These are phyloP conservation scores for Acrocephalus scirpaceus DNA, from an alignment of 2,797 vertebrate species.

Conservation along the genomic window DNA sequence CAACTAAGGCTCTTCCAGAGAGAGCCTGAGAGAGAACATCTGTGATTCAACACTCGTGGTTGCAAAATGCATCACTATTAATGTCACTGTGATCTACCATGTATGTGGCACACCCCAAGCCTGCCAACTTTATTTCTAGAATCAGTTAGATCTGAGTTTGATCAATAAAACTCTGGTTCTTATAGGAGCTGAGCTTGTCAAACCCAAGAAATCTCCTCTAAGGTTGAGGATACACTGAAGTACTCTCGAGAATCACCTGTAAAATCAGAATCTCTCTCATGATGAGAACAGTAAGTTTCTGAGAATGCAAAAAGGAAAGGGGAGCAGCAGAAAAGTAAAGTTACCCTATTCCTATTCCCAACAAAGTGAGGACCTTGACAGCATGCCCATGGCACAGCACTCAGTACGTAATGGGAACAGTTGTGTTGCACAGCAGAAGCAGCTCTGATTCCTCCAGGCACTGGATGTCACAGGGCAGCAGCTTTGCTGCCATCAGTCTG, in stretches of 20 bases:
- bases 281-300: background rate
- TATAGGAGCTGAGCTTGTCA: background rate
- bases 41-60: background rate
- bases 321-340: background rate
- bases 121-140: background rate
- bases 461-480: background rate
- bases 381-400: background rate
- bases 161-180: background rate
- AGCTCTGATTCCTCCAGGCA: background rate
- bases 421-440: background rate
- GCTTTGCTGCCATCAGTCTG: background rate
- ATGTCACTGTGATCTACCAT: background rate
- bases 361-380: background rate
- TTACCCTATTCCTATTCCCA: background rate
- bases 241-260: background rate
- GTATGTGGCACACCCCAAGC: background rate
- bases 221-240: background rate
- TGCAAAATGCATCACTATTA: background rate
- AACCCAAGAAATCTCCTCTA: background rate
- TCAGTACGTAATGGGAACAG: background rate
- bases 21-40: background rate
- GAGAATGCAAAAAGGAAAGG: background rate
- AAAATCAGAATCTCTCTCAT: background rate
- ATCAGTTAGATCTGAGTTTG: background rate
- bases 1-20: background rate